Evolutionary conservation across 2,113 vertebrate genomes (phyloP), one percentile per base, ranked within the genome.

Genomic region (Pyrgilauda ruficollis): DNA sequence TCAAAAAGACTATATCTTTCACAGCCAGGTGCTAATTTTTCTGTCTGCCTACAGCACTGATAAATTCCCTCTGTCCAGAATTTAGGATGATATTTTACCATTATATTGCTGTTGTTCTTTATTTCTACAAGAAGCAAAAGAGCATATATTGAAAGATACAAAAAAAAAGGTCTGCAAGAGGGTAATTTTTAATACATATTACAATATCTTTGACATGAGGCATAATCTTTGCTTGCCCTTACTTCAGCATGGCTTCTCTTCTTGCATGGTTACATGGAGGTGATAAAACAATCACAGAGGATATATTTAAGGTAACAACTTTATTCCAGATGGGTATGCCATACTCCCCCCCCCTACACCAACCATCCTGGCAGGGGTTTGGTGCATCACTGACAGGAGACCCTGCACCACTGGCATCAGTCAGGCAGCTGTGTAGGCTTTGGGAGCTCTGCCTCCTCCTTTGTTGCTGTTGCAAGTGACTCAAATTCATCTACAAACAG

Each of bases 21-120:
- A 94, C 99, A 99, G 62, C 99, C 99, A 8, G 97, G 98, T 3
- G 99, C 99, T 95, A 98, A 97, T 93, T 99, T 99, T 84, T 99
- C 99, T 62, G 96, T 98, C 97, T 99, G 99, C 56, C 99, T 97
- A 61, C 99, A 99, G 96, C 99, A 99, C 46, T 99, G 98, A 97
- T 99, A 99, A 92, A 96, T 95, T 68, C 99, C 99, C 11, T 99
- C 99, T 92, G 98, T 97, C 99, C 99, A 99, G 97, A 99, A 98
- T 96, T 99, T 98, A 68, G 99, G 98, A 92, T 99, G 99, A 69
- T 99, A 99, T 97, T 99, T 99, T 28, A 98, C 84, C 96, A 98
- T 94, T 78, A 99, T 98, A 61, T 97, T 95, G 9, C 96, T 84
- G 94, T 99, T 99, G 93, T 98, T 98, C 96, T 97, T 99, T 96